These are phyloP conservation scores for Thecophora atra DNA, from an alignment of 2,888 invertebrate genomes.

Conservation along the genomic window DNA sequence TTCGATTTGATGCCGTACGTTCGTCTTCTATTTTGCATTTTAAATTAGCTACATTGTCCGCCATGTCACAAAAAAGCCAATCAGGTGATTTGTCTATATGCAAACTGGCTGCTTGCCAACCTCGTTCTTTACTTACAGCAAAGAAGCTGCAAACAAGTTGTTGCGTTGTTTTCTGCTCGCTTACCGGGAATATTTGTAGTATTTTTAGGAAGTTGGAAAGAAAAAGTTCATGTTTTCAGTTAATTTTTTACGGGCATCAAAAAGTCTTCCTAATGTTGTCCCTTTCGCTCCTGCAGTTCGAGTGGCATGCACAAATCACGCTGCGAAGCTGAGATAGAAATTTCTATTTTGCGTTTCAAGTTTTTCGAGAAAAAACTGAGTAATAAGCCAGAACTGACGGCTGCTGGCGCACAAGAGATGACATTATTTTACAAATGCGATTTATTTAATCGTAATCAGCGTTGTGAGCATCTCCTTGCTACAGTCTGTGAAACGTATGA, in stretches of 20 bases:
- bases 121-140: background rate
- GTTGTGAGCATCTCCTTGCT: slow-evolving; percentile 3
- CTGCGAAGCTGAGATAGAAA: too few species aligned
- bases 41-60: background rate
- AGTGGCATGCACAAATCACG: too few species aligned
- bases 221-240: too few species aligned
- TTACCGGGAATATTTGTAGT: too few species aligned
- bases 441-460: background rate
- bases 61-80: background rate
- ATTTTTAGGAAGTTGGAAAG: too few species aligned
- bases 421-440: background rate
- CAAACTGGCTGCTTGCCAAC: slow-evolving; percentile 15
- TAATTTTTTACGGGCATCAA: too few species aligned
- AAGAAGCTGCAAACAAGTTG: background rate
- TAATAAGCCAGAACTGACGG: background rate
- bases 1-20: too few species aligned
- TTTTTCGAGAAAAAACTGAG: background rate
- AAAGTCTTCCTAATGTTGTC: too few species aligned
- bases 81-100: slow-evolving; percentile 1
- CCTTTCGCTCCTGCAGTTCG: too few species aligned
- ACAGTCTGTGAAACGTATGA: slow-evolving; percentile 17
- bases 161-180: background rate
- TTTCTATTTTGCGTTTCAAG: slow-evolving; percentile 18
- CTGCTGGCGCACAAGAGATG: background rate
- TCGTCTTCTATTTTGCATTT: background rate